phyloP scores from a whole-genome alignment of 2,888 invertebrate genomes.

The Drosophila formosana region DNA sequence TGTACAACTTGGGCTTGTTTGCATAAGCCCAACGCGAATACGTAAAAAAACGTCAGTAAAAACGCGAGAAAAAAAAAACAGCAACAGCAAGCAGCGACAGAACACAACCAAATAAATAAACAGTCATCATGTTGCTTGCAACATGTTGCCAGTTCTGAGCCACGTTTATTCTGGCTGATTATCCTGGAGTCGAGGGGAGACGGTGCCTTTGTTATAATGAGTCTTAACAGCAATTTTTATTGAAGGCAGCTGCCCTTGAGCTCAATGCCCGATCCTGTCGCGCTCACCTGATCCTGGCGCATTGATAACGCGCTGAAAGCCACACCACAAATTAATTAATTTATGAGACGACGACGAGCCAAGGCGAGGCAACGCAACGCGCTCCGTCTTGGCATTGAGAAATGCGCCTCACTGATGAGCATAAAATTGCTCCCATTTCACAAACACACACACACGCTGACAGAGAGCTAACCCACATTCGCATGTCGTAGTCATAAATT shows the following conservation, averaged over 20 bases:
- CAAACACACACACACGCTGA: slow-evolving; percentile 11
- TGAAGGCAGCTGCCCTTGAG: slow-evolving; percentile 78
- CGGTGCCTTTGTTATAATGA: slow-evolving; percentile 71
- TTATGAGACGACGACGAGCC: slow-evolving; percentile 67
- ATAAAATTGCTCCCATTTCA: slow-evolving; percentile 73
- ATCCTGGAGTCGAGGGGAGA: slow-evolving; percentile 48
- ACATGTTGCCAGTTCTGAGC: slow-evolving; percentile 56
- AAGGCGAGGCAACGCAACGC: slow-evolving; percentile 12
- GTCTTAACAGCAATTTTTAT: slow-evolving; percentile 81
- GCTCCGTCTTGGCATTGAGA: slow-evolving; percentile 66
- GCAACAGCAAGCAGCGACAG: not conserved
- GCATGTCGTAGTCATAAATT: slow-evolving; percentile 74
- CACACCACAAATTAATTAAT: slow-evolving; percentile 84
- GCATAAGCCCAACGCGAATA: slow-evolving; percentile 58
- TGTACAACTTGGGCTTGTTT: slow-evolving; percentile 76
- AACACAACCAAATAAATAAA: slow-evolving; percentile 10
- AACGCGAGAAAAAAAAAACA: not conserved
- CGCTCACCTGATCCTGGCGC: slow-evolving; percentile 59
- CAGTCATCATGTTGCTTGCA: slow-evolving; percentile 46
- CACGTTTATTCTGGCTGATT: slow-evolving; percentile 57
- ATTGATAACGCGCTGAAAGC: slow-evolving; percentile 76
- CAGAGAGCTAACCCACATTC: slow-evolving; percentile 72
- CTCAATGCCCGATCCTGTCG: slow-evolving; percentile 41
- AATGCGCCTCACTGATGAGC: slow-evolving; percentile 75
- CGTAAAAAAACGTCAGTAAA: slow-evolving; percentile 5